A percentile compares a stretch with the other conserved stretches of the same genome.
Conservation (phyloP, 2,888 invertebrate genomes). For the Griposia aprilina region DNA sequence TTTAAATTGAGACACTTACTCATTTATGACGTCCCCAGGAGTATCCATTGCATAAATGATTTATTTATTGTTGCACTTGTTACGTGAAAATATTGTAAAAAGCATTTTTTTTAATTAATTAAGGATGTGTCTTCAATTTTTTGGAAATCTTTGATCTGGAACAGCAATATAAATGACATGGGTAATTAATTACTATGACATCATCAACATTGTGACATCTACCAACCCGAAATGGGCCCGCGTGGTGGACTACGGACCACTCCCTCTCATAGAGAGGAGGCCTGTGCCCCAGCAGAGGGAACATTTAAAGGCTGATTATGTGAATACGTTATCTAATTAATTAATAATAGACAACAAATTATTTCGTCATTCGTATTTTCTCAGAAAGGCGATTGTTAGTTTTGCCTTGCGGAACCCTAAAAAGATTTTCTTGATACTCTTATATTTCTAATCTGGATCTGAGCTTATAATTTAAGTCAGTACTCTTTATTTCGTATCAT, state of each 20-base stretch:
- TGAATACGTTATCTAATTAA: not conserved
- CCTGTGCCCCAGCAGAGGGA: no score
- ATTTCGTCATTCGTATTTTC: not conserved
- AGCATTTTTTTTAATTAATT: not conserved
- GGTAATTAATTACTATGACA: no score
- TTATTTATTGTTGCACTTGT: not conserved
- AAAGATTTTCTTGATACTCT: conserved; percentile 36
- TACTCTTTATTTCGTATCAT: conserved; percentile 15
- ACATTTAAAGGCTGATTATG: no score
- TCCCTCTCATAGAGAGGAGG: no score
- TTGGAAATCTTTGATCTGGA: not conserved
- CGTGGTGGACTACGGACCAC: no score
- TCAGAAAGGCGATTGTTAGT: no score
- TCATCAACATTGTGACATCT: no score
- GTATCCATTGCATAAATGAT: not conserved
- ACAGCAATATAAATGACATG: not conserved
- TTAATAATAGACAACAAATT: not conserved
- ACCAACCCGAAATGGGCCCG: no score
- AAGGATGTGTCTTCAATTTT: not conserved
- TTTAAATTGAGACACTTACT: not conserved
- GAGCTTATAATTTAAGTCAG: conserved; percentile 11
- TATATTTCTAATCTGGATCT: conserved; percentile 57
- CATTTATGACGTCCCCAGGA: not conserved
- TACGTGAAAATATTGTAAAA: not conserved
- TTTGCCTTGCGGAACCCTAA: conserved; percentile 22